phyloP scores from a whole-genome alignment of 1,140 invertebrate species.

The Zophobas morio region DNA sequence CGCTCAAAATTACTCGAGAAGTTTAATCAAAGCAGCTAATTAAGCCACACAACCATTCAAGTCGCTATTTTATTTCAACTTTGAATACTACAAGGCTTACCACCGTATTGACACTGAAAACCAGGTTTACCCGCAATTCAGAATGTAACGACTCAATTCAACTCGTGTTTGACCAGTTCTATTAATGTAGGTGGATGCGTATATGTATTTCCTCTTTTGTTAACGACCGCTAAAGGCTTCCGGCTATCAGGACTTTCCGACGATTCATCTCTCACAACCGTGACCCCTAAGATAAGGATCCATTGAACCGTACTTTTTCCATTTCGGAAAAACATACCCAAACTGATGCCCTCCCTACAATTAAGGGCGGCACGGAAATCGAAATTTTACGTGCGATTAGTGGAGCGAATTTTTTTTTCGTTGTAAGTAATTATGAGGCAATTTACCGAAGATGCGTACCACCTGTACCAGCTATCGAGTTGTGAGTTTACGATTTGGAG shows the following conservation, averaged over 20 bases:
- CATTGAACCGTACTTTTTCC: neutral
- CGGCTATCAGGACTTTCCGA: neutral
- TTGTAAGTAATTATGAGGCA: too few relatives aligned
- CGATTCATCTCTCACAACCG: neutral
- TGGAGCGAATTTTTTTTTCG: too few relatives aligned
- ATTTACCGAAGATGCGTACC: too few relatives aligned
- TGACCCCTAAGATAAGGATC: neutral
- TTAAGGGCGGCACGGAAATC: too few relatives aligned
- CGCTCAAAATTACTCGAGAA: neutral
- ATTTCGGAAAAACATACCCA: too few relatives aligned
- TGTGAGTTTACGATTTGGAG: too few relatives aligned
- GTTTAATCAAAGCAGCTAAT: constrained; percentile 22
- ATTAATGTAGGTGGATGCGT: constrained; percentile 26
- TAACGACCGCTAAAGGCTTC: constrained; percentile 10
- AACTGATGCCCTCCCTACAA: too few relatives aligned
- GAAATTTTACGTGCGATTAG: too few relatives aligned
- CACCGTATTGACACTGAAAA: constrained; percentile 25
- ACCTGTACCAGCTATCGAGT: too few relatives aligned
- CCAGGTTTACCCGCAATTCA: constrained; percentile 25
- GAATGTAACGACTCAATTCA: constrained; percentile 28
- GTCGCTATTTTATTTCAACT: neutral
- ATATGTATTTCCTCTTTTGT: constrained; percentile 16
- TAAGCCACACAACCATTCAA: constrained; percentile 1
- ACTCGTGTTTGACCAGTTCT: constrained; percentile 21
- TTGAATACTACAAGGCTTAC: neutral